A percentile compares a stretch with the other conserved stretches of the same genome.
These are phyloP conservation scores for Dipodomys merriami DNA, from an alignment of 2,113 vertebrate species.

Conservation along the genomic window DNA sequence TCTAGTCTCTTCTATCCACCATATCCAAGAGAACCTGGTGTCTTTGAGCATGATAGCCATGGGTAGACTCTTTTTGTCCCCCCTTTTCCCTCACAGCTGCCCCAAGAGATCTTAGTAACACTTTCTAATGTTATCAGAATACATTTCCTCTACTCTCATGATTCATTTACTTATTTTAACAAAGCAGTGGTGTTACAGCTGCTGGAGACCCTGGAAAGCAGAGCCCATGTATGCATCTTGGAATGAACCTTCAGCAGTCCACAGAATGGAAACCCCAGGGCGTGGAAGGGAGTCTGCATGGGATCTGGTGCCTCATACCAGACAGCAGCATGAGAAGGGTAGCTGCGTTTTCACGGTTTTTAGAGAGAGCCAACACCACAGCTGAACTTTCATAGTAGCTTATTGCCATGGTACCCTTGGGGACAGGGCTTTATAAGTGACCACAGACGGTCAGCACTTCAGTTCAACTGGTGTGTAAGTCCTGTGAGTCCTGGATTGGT, in stretches of 20 bases:
- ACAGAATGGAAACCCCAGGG: constrained; percentile 17
- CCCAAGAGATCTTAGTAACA: neutral
- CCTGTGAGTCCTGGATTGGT: neutral
- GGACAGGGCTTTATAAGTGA: neutral
- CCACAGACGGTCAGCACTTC: neutral
- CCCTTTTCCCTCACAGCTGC: neutral
- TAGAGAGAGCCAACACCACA: constrained; percentile 7
- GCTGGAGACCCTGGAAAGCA: constrained; percentile 34
- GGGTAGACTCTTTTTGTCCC: neutral
- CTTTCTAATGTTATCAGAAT: neutral
- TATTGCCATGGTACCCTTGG: neutral
- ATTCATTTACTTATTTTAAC: neutral
- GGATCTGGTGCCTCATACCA: neutral
- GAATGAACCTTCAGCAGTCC: constrained; percentile 12
- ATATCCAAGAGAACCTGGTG: neutral
- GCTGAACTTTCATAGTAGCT: neutral
- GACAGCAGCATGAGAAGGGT: constrained; percentile 32
- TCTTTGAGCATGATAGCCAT: neutral
- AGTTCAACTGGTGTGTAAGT: neutral
- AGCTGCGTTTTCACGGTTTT: constrained; percentile 17
- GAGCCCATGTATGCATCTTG: constrained; percentile 1
- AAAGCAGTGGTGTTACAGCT: constrained; percentile 2
- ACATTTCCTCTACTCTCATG: neutral
- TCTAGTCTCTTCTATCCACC: neutral
- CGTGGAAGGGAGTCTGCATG: neutral